A percentile compares a stretch with the other conserved stretches of the same genome.
These are phyloP conservation scores for Palaemon carinicauda DNA, from an alignment of 1,140 invertebrate species.

Conservation along the genomic window DNA sequence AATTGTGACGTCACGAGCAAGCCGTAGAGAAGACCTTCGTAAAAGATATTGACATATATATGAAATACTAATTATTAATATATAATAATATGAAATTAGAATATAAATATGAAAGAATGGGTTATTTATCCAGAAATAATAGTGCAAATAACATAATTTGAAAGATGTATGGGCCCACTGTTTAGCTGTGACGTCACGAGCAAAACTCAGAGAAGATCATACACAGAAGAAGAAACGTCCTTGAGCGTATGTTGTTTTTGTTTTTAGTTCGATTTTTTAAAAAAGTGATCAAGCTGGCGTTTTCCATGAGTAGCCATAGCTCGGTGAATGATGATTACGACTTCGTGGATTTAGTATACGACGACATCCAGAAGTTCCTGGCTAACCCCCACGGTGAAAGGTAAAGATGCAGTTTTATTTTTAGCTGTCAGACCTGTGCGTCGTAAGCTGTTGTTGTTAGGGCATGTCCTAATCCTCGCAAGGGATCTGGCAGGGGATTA, in stretches of 20 bases:
- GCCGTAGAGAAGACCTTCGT: neutral
- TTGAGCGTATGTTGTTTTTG: neutral
- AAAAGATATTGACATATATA: too few relatives aligned
- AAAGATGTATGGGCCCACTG: slow-evolving; percentile 7
- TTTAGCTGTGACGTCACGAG: slow-evolving; percentile 25
- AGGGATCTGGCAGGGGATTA: too few relatives aligned
- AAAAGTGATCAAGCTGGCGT: slow-evolving; percentile 6
- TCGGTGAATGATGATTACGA: slow-evolving; percentile 30
- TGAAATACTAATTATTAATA: too few relatives aligned
- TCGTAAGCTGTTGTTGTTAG: too few relatives aligned
- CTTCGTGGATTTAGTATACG: slow-evolving; percentile 36
- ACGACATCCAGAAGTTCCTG: slow-evolving; percentile 27
- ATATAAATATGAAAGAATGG: too few relatives aligned
- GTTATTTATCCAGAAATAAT: too few relatives aligned
- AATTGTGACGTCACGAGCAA: slow-evolving; percentile 26
- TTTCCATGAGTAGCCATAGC: slow-evolving; percentile 4
- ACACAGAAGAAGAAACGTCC: slow-evolving; percentile 19
- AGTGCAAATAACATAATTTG: neutral
- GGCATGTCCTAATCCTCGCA: too few relatives aligned
- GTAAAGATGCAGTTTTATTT: neutral
- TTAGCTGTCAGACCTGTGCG: too few relatives aligned
- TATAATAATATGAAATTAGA: too few relatives aligned
- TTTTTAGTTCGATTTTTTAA: neutral
- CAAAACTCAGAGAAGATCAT: neutral
- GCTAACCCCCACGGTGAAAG: slow-evolving; percentile 19